Conservation (phyloP, 2,797 vertebrate genomes). For the Spinibarbus caldwelli region DNA sequence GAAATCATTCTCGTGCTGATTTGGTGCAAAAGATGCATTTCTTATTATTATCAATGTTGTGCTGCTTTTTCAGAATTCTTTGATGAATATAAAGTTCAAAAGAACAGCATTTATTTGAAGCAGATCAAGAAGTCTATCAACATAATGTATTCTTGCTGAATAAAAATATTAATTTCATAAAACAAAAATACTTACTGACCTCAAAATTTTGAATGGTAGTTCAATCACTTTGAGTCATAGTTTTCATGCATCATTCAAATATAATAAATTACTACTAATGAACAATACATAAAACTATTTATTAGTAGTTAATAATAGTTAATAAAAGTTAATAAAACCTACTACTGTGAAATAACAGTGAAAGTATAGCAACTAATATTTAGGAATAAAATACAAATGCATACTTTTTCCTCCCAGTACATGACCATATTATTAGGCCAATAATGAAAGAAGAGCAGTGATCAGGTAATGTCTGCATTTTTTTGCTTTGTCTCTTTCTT, state of each 20-base stretch:
- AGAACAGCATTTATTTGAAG: neutral
- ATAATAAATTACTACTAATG: neutral
- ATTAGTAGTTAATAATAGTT: too few species aligned
- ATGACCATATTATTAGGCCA: constrained; percentile 7
- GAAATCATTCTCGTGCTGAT: neutral
- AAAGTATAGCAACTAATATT: neutral
- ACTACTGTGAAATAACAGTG: neutral
- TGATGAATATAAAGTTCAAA: neutral
- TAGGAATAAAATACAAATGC: neutral
- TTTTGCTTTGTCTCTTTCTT: neutral
- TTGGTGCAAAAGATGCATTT: neutral
- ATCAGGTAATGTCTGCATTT: constrained; percentile 20
- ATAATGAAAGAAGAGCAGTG: constrained; percentile 45
- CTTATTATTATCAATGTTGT: neutral
- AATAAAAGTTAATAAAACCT: too few species aligned
- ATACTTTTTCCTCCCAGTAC: neutral
- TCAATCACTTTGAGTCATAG: neutral
- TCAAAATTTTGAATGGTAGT: neutral
- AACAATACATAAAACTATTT: too few species aligned
- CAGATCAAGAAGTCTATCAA: neutral
- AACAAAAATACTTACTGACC: neutral
- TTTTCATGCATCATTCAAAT: neutral
- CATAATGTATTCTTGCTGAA: neutral
- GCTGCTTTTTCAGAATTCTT: neutral
- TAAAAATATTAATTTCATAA: neutral